Conservation (phyloP, 2,113 vertebrate species). For the Aleadryas rufinucha region DNA sequence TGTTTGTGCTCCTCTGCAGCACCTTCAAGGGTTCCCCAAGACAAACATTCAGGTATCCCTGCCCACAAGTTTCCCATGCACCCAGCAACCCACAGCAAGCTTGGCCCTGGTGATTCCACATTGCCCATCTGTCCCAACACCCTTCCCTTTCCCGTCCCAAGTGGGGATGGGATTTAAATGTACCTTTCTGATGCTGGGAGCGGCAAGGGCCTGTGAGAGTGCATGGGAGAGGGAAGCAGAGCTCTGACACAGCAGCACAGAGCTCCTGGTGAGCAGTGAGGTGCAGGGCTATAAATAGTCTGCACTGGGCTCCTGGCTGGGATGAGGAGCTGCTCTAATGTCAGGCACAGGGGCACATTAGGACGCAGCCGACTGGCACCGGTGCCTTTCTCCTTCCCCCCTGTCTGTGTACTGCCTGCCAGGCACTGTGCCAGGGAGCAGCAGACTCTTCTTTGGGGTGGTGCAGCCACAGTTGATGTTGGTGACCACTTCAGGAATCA, state of each 20-base stretch:
- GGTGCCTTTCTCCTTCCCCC: neutral
- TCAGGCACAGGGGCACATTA: neutral
- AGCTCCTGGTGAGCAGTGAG: neutral
- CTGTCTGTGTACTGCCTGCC: neutral
- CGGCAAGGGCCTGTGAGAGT: neutral
- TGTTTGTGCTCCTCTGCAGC: neutral
- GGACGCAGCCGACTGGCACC: neutral
- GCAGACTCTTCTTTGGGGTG: neutral
- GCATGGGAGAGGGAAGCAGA: neutral
- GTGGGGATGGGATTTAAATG: neutral
- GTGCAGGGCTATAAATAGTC: constrained; percentile 49
- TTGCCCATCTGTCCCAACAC: neutral
- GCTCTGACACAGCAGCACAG: neutral
- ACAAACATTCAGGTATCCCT: neutral
- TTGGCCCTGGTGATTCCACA: neutral
- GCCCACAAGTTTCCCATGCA: neutral
- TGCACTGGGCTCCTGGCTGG: neutral
- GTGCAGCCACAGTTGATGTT: neutral
- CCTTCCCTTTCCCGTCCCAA: neutral
- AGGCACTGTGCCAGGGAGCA: neutral
- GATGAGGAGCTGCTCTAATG: neutral
- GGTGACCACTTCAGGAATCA: neutral
- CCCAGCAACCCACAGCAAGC: neutral
- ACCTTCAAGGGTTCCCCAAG: neutral
- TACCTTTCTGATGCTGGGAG: neutral